phyloP scores from a whole-genome alignment of 1,140 invertebrate species.

The Pseudomyrmex pallidus region DNA sequence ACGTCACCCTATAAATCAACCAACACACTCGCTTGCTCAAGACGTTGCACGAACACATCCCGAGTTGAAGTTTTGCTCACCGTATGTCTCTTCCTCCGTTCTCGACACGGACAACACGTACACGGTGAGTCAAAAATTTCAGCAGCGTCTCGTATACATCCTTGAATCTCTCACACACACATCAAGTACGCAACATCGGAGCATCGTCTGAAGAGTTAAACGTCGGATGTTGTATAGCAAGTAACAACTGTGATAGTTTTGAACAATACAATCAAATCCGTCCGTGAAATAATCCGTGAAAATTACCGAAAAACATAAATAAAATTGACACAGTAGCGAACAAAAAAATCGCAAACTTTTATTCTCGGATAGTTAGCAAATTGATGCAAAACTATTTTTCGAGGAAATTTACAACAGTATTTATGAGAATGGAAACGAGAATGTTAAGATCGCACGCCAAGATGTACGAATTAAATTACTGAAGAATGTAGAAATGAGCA shows the following conservation, averaged over 20 bases:
- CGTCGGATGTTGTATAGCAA: too few relatives aligned
- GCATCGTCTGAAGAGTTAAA: neutral
- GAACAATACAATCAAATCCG: too few relatives aligned
- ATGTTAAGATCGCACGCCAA: constrained; percentile 19
- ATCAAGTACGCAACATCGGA: constrained; percentile 8
- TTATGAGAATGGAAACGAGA: neutral
- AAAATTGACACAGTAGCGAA: too few relatives aligned
- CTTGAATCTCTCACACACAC: neutral
- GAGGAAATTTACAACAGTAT: neutral
- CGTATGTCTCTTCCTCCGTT: constrained; percentile 77
- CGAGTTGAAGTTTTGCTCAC: constrained; percentile 75
- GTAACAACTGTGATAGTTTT: too few relatives aligned
- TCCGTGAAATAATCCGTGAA: too few relatives aligned
- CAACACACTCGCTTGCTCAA: constrained; percentile 72
- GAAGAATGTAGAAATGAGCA: constrained; percentile 12
- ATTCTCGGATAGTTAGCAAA: too few relatives aligned
- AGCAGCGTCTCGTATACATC: constrained; percentile 41
- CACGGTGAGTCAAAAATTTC: constrained; percentile 76
- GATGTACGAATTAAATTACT: constrained; percentile 4
- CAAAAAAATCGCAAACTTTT: neutral
- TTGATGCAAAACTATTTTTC: neutral
- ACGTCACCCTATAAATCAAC: constrained; percentile 83
- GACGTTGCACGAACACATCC: constrained; percentile 74
- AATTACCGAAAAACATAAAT: too few relatives aligned
- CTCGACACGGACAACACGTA: constrained; percentile 74